Evolutionary conservation across 2,113 vertebrate genomes (phyloP).

Genomic region (mouse (Mus musculus)): GRCm39 chr4:105389501-105390000

Average conservation of each 20-base stretch:
- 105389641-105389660: slow-evolving; percentile 9
- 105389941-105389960: not conserved
- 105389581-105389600: slow-evolving; percentile 71
- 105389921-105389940: slow-evolving; percentile 46
- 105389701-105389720: slow-evolving; percentile 79
- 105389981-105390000: slow-evolving; percentile 29
- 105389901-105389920: slow-evolving; percentile 5
- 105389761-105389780: slow-evolving; percentile 65
- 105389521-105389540: slow-evolving; percentile 70
- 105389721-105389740: slow-evolving; percentile 62
- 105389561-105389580: slow-evolving; percentile 77
- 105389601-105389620: slow-evolving; percentile 41
- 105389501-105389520: slow-evolving; percentile 39
- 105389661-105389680: slow-evolving; percentile 71
- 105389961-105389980: slow-evolving; percentile 22
- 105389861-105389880: slow-evolving; percentile 22
- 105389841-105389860: slow-evolving; percentile 41
- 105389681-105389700: slow-evolving; percentile 65
- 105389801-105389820: slow-evolving; percentile 54
- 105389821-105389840: slow-evolving; percentile 29
- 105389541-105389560: slow-evolving; percentile 79
- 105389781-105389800: slow-evolving; percentile 51
- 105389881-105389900: not conserved
- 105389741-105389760: slow-evolving; percentile 49
- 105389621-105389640: slow-evolving; percentile 57